A percentile compares a stretch with the other conserved stretches of the same genome.
Conservation (phyloP, 2,888 invertebrate genomes). For the Andrena marginata region DNA sequence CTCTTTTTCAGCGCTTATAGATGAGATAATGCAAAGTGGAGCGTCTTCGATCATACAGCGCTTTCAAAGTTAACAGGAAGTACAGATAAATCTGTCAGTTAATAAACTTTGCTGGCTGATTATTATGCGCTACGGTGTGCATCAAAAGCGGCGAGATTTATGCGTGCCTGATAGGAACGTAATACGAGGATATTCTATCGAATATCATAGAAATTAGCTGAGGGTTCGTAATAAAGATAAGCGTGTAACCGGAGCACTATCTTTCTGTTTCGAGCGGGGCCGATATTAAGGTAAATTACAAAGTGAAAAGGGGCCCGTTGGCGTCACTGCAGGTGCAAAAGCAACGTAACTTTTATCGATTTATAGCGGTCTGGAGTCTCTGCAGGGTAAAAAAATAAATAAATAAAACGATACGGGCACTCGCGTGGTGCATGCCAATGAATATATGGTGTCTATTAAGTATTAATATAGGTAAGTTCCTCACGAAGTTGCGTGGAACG, state of each 20-base stretch:
- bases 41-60: neutral
- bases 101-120: conserved; percentile 36
- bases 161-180: conserved; percentile 46
- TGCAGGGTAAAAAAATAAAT: conserved; percentile 12
- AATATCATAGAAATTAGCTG: conserved; percentile 54
- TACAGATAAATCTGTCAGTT: conserved; percentile 41
- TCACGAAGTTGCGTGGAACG: neutral
- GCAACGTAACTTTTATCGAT: conserved; percentile 47
- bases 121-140: conserved; percentile 37
- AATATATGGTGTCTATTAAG: conserved; percentile 64
- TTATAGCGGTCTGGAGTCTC: conserved; percentile 21
- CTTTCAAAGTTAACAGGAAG: conserved; percentile 20
- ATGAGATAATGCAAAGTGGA: neutral
- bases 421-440: conserved; percentile 51
- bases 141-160: conserved; percentile 46
- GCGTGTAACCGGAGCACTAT: conserved; percentile 18
- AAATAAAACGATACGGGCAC: conserved; percentile 27
- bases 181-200: conserved; percentile 56
- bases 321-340: conserved; percentile 41
- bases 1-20: neutral
- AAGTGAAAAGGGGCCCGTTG: conserved; percentile 48
- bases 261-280: conserved; percentile 4
- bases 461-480: conserved; percentile 63
- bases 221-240: conserved; percentile 41
- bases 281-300: conserved; percentile 57